Evolutionary conservation across 2,797 vertebrate genomes (phyloP), one percentile per base, ranked within the genome.

Genomic region (Oceanodroma leucorhoa): DNA sequence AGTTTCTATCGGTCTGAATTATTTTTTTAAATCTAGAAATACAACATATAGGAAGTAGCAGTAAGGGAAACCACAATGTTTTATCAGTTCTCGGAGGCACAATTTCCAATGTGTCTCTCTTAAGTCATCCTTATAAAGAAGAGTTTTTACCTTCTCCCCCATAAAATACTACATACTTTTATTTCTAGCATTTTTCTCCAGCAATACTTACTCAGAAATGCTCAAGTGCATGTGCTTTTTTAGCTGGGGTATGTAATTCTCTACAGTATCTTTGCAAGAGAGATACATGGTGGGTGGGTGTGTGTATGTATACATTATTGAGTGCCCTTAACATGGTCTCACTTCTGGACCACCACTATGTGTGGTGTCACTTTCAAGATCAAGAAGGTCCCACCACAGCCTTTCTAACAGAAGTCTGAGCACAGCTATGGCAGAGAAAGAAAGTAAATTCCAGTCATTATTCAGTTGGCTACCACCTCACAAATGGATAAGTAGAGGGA

Each of bases 51-150:
- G 86, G 17, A 70, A 86, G 19, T 8, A 69, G 24, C 6, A 69
- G 19, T 50, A 77, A 76, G 36, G 83, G 27, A 19, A 65, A 27
- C 30, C n/a, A 62, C 3, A 57, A 46, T 17, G 20, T 55, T 75
- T 51, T 69, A 50, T 53, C 41, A 43, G 12, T 87, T 87, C 46
- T 40, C 62, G 48, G n/a, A 73, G 12, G 26, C 50, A 79, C 11
- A 55, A 81, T 62, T 85, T 83, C 43, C 36, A 69, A 34, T 16
- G 6, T 0, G 0, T 57, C 16, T 78, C 5, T 0, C 9, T 57
- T 38, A n/a, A 80, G 32, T 69, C 8, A 34, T 65, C 41, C 26
- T 51, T 66, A 45, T 1, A 54, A 14, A 32, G 41, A 62, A 69
- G 5, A 21, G 12, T 36, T 92, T 67, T 83, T 62, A 48, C 1